Percentiles rank a stretch among this genome's conserved stretches.
Conservation (phyloP, 1,140 invertebrate genomes). For the Polyergus mexicanus region DNA sequence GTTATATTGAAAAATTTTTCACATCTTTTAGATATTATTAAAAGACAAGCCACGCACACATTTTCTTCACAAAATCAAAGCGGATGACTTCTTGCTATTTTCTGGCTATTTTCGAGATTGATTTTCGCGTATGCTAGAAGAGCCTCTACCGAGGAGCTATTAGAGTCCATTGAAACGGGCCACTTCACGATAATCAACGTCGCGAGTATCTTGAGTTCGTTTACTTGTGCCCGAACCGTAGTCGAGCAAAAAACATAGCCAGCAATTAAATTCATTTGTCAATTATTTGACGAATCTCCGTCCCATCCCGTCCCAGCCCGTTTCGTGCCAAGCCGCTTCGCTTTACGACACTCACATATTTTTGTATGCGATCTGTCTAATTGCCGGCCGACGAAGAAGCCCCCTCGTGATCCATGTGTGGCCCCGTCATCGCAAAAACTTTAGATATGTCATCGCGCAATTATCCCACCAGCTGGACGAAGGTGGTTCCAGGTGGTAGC, state of each 20-base stretch:
- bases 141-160: not conserved
- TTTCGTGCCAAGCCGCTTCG: slow-evolving; percentile 63
- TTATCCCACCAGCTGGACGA: slow-evolving; percentile 52
- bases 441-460: slow-evolving; percentile 68
- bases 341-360: slow-evolving; percentile 79
- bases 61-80: not conserved
- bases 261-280: slow-evolving; percentile 82
- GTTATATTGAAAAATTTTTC: not conserved
- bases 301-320: slow-evolving; percentile 31
- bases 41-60: not conserved
- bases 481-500: slow-evolving; percentile 54
- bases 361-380: slow-evolving; percentile 69
- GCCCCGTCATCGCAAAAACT: slow-evolving; percentile 61
- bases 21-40: not conserved
- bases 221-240: slow-evolving; percentile 21
- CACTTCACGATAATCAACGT: slow-evolving; percentile 68
- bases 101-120: not conserved
- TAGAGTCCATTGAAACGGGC: not conserved
- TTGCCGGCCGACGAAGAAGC: slow-evolving; percentile 61
- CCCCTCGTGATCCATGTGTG: slow-evolving; percentile 57
- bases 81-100: not conserved
- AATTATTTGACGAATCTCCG: slow-evolving; percentile 78
- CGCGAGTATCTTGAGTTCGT: slow-evolving; percentile 54
- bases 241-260: slow-evolving; percentile 62
- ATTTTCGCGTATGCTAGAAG: not conserved